phyloP scores from a whole-genome alignment of 2,888 invertebrate species.

The Drosophila subsilvestris region DNA sequence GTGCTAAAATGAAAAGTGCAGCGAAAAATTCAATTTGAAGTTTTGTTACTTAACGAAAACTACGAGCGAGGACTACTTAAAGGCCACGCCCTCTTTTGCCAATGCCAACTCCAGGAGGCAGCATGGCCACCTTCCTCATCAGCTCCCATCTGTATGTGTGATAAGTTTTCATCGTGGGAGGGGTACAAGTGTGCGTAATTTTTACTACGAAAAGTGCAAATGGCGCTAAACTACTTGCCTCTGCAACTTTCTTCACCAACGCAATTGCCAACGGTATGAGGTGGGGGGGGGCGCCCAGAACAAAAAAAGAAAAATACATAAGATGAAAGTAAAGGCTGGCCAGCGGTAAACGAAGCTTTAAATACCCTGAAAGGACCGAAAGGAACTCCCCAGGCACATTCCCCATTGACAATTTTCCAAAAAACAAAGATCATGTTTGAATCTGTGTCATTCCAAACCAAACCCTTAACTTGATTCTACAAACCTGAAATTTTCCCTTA shows the following conservation, averaged over 20 bases:
- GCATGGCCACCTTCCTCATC: constrained; percentile 41
- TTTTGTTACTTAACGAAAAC: constrained; percentile 79
- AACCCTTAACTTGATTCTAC: too few relatives aligned
- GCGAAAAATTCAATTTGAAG: constrained; percentile 77
- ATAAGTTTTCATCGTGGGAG: constrained; percentile 60
- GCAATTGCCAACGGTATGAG: constrained; percentile 54
- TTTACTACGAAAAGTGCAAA: constrained; percentile 80
- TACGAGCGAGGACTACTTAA: constrained; percentile 75
- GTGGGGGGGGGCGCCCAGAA: too few relatives aligned
- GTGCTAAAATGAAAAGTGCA: constrained; percentile 75
- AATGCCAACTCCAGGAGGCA: neutral
- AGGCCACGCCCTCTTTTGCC: constrained; percentile 51
- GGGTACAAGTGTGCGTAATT: constrained; percentile 62
- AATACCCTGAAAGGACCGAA: too few relatives aligned
- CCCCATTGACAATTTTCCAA: too few relatives aligned
- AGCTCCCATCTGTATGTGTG: constrained; percentile 41
- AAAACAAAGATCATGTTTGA: too few relatives aligned
- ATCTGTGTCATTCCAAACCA: too few relatives aligned
- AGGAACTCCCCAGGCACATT: too few relatives aligned
- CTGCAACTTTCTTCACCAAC: constrained; percentile 75
- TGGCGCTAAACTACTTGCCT: constrained; percentile 77
- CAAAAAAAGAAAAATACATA: too few relatives aligned
- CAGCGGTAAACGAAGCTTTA: too few relatives aligned
- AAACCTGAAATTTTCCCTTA: too few relatives aligned
- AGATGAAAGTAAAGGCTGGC: too few relatives aligned